Evolutionary conservation across 2,888 invertebrate species (phyloP).

Genomic region (Phortica magna): DNA sequence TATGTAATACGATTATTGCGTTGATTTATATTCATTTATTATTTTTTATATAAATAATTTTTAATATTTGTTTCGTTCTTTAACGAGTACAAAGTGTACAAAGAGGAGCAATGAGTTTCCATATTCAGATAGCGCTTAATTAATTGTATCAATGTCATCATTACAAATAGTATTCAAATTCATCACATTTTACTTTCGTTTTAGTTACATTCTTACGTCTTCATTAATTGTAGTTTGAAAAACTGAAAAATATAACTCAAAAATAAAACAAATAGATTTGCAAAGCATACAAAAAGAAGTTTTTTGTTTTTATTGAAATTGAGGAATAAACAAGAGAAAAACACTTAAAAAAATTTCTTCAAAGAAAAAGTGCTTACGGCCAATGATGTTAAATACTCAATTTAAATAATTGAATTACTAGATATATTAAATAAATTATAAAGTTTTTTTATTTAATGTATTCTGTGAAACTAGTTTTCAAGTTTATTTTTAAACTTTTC

Average conservation of each 20-base stretch:
- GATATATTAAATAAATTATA: too few relatives aligned
- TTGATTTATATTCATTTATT: conserved; percentile 4
- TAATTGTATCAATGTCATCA: conserved; percentile 21
- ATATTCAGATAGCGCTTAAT: conserved; percentile 17
- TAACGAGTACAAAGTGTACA: conserved; percentile 11
- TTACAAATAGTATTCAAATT: conserved; percentile 30
- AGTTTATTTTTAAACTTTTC: conserved; percentile 39
- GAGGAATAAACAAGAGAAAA: not conserved
- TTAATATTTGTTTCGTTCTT: not conserved
- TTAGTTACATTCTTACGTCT: conserved; percentile 22
- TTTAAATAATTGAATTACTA: too few relatives aligned
- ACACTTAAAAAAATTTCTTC: too few relatives aligned
- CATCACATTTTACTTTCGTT: conserved; percentile 29
- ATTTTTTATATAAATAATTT: not conserved
- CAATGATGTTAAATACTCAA: too few relatives aligned
- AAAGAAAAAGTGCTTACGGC: too few relatives aligned
- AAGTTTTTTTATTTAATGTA: not conserved
- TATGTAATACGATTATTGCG: conserved; percentile 7
- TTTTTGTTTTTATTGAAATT: not conserved
- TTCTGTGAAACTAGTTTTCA: conserved; percentile 44
- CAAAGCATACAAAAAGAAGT: not conserved
- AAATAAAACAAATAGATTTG: not conserved
- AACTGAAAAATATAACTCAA: not conserved
- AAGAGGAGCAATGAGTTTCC: conserved; percentile 19
- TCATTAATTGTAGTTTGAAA: not conserved